Base-by-base conservation (phyloP, 1,140 invertebrate species). In the Pseudomyrmex pallidus region DNA sequence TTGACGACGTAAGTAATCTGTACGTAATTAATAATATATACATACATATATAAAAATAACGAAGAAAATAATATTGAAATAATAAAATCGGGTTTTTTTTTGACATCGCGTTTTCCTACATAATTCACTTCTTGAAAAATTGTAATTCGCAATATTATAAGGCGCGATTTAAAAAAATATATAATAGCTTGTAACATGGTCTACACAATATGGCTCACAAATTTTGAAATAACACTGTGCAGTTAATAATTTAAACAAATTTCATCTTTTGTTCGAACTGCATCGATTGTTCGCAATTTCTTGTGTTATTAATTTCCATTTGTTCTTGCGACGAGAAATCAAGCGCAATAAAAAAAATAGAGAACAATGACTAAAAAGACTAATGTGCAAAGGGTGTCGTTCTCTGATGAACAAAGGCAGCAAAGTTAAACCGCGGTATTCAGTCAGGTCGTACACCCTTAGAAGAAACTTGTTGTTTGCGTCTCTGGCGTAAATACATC, bases 331-430 rank as follows among this genome's bases (percentile, higher is more conserved):
- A 70, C 59, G 46, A 35, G 50, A 52, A 52, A 78, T 70, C 8
- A 78, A 12, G 10, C 20, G 15, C 52, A n/a, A 70, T 15, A 50
- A 70, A 70, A 22, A 22, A 22, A 22, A 78, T 54, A 85, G 88
- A 72, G 90, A 87, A 89, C 87, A 85, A 90, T 90, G 87, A 86
- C 89, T 90, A 90, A 90, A 35, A 35, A 89, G 88, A 87, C 88
- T 84, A 17, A 57, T n/a, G 25, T 17, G 35, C 50, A 35, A 82
- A 73, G 83, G 86, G 87, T 91, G 87, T 84, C 84, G 83, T 74
- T 82, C 82, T 84, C 76, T 7, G 35, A 70, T 54, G 87, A 90
- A 91, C 89, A 91, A 90, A 91, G 88, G 78, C 77, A 72, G 87
- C 73, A 89, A 89, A 89, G 88, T 86, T 87, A 85, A 91, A 83